Evolutionary conservation across 2,113 vertebrate species (phyloP), one percentile per base, ranked within the genome.

Genomic region (Aptenodytes patagonicus): DNA sequence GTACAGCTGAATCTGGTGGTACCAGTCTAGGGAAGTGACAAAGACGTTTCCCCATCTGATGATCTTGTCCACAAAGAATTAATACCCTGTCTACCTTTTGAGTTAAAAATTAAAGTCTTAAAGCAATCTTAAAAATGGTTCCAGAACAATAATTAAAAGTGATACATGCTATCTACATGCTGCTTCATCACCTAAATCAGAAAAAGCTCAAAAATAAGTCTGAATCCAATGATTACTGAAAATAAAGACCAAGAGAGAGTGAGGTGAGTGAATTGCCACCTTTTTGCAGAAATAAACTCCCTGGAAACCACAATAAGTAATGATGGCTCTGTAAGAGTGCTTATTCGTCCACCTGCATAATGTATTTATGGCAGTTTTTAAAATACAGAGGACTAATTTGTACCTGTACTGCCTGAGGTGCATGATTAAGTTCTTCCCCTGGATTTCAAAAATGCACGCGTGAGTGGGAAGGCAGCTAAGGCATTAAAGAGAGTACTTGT

Each of bases 241-340:
- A 89, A 40, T 65, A 52, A 95, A 94, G 65, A 24, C 66, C 72
- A 73, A 16, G 31, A 78, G 51, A 95, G 60, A 40, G 10, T 49
- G 34, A 77, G 38, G 64, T 47, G 54, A 80, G 55, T 49, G 83
- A 95, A 91, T 91, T 87, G 61, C 25, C 66, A 78, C 55, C 24
- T 95, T 90, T 90, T 44, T 49, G 24, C 17, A 91, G 77, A 95
- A 90, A 78, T 68, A 82, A 84, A 84, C 19, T 82, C 61, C 57
- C 65, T 92, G 57, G 69, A 83, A 95, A 94, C 29, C 32, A 65
- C 91, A 92, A 91, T 84, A 94, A 91, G 92, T 42, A 95, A 84
- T 87, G 60, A 78, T 11, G n/a, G 42, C 15, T 85, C 38, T 92
- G 21, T 78, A 70, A 94, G 52, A 82, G 61, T 79, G 44, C 49